Conservation (phyloP, 2,888 invertebrate species). For the Dicyrtomina minuta region DNA sequence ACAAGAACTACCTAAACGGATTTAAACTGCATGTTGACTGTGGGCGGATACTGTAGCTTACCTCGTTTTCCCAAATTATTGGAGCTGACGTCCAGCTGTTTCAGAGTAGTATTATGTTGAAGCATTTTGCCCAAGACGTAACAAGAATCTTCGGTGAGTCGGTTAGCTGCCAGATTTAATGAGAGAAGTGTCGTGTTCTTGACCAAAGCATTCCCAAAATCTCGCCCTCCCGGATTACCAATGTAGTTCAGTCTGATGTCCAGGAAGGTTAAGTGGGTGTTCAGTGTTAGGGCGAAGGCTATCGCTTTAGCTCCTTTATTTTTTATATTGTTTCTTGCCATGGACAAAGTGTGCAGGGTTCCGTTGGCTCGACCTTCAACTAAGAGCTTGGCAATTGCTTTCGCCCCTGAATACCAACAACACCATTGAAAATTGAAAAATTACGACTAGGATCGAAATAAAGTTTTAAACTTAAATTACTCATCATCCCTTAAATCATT, state of each 20-base stretch:
- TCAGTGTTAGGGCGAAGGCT: slow-evolving; percentile 45
- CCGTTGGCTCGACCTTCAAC: slow-evolving; percentile 39
- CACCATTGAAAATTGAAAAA: neutral
- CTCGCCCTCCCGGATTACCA: slow-evolving; percentile 42
- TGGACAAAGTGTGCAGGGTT: slow-evolving; percentile 46
- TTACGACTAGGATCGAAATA: neutral
- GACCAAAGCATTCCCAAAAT: slow-evolving; percentile 48
- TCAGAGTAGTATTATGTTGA: slow-evolving; percentile 41
- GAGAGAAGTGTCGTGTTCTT: slow-evolving; percentile 38
- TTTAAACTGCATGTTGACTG: too few relatives aligned
- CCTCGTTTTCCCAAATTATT: slow-evolving; percentile 46
- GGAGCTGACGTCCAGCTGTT: slow-evolving; percentile 48
- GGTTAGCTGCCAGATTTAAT: slow-evolving; percentile 45
- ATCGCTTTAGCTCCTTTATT: slow-evolving; percentile 50
- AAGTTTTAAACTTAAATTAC: too few relatives aligned
- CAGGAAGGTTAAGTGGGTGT: slow-evolving; percentile 39
- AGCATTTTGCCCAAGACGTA: slow-evolving; percentile 50
- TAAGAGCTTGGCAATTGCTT: slow-evolving; percentile 46
- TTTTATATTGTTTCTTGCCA: slow-evolving; percentile 47
- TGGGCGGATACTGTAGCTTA: too few relatives aligned
- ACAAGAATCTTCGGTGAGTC: slow-evolving; percentile 42
- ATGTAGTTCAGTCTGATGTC: slow-evolving; percentile 47
- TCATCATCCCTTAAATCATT: too few relatives aligned
- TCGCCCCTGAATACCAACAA: slow-evolving; percentile 38
- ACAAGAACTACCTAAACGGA: too few relatives aligned